phyloP scores from a whole-genome alignment of 2,113 vertebrate species.

The Xiphorhynchus elegans region DNA sequence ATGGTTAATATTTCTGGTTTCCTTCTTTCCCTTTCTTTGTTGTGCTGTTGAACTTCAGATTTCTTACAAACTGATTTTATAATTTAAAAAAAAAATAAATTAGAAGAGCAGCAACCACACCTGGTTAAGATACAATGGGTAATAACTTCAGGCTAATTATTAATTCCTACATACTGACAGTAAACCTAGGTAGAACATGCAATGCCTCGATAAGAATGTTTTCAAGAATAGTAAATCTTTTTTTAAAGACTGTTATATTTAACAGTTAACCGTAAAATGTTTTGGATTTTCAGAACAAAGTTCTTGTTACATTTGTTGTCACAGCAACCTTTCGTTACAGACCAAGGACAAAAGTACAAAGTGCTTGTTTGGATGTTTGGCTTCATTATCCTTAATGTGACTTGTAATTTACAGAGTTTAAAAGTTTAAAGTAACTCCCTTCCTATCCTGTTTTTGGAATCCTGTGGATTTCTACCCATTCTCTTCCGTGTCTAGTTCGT shows the following conservation, averaged over 20 bases:
- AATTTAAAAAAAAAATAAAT: not conserved
- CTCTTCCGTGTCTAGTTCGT: not conserved
- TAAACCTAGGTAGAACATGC: not conserved
- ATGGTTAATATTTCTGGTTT: not conserved
- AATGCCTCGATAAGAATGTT: not conserved
- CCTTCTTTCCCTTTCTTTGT: not conserved
- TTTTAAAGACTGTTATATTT: fast-evolving
- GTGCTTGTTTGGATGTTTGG: not conserved
- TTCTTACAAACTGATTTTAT: not conserved
- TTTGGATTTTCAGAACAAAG: not conserved
- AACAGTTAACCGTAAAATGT: not conserved
- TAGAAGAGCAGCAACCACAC: not conserved
- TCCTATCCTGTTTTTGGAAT: not conserved
- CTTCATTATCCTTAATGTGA: not conserved
- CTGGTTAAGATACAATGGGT: not conserved
- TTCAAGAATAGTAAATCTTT: not conserved
- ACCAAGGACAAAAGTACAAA: not conserved
- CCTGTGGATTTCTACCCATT: not conserved
- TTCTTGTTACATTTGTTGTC: not conserved
- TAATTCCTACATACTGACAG: not conserved
- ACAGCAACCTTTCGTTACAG: not conserved
- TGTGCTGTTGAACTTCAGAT: not conserved
- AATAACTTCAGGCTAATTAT: not conserved
- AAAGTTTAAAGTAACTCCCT: not conserved
- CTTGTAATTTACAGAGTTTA: not conserved